phyloP scores from a whole-genome alignment of 2,888 invertebrate genomes.

The Scrobipalpa atriplicella region DNA sequence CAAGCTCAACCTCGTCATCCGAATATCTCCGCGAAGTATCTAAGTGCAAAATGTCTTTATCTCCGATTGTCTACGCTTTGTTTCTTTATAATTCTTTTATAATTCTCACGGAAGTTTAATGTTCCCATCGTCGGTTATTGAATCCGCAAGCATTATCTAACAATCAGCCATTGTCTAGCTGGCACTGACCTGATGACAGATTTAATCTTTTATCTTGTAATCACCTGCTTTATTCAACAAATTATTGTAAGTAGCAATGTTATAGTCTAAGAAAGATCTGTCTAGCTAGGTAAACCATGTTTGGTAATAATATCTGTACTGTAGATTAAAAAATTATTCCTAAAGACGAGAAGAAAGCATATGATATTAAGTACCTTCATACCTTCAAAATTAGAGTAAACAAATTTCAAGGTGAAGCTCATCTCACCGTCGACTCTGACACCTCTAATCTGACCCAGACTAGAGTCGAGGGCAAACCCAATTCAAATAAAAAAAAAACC shows the following conservation, averaged over 20 bases:
- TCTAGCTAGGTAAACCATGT: too few species aligned
- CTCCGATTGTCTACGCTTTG: conserved; percentile 34
- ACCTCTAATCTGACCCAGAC: too few species aligned
- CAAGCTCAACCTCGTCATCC: neutral
- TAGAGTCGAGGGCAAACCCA: too few species aligned
- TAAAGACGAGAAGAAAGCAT: too few species aligned
- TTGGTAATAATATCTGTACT: too few species aligned
- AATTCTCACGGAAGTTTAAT: conserved; percentile 70
- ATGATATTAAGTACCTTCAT: too few species aligned
- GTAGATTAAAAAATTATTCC: too few species aligned
- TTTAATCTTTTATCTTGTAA: conserved; percentile 24
- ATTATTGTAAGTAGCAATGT: neutral
- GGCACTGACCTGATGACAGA: conserved; percentile 34
- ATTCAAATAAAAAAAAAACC: too few species aligned
- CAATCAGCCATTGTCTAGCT: conserved; percentile 37
- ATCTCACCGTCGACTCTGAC: too few species aligned
- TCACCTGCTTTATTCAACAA: neutral
- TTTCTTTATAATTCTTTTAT: conserved; percentile 49
- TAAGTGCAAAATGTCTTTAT: conserved; percentile 2
- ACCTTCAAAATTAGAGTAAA: too few species aligned
- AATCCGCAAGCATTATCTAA: conserved; percentile 37
- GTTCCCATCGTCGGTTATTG: conserved; percentile 55
- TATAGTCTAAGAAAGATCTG: too few species aligned
- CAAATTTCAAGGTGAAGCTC: too few species aligned
- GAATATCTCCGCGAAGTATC: neutral